Percentiles rank a stretch among this genome's conserved stretches.
These are phyloP conservation scores for Lymantria monacha DNA, from an alignment of 2,888 invertebrate genomes.

Conservation along the genomic window DNA sequence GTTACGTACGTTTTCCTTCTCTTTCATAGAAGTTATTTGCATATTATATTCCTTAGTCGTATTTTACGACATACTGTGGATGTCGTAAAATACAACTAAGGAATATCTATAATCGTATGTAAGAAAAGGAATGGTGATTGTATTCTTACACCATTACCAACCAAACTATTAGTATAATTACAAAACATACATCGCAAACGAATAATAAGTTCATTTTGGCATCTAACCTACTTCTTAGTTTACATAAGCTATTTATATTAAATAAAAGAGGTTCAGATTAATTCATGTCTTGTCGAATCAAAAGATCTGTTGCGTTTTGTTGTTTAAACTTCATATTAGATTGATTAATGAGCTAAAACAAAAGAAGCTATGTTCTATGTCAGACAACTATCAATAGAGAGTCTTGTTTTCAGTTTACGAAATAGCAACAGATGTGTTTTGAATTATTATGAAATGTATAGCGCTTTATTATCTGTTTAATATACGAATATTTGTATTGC, in stretches of 20 bases:
- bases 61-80: too few species aligned
- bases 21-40: too few species aligned
- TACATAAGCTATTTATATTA: constrained; percentile 14
- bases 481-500: neutral
- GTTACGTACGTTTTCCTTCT: too few species aligned
- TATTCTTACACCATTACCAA: too few species aligned
- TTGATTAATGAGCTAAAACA: constrained; percentile 36
- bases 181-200: too few species aligned
- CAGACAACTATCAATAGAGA: constrained; percentile 27
- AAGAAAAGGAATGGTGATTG: too few species aligned
- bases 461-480: neutral
- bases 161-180: too few species aligned
- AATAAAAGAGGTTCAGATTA: constrained; percentile 35
- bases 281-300: constrained; percentile 31
- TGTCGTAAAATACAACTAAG: too few species aligned
- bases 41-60: too few species aligned
- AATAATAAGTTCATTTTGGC: neutral
- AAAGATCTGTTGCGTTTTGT: constrained; percentile 30
- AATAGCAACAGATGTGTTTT: constrained; percentile 26
- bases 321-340: constrained; percentile 26
- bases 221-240: constrained; percentile 23
- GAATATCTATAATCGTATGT: too few species aligned
- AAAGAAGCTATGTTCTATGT: constrained; percentile 35
- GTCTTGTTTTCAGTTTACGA: constrained; percentile 30
- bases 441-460: constrained; percentile 22